These are phyloP conservation scores for Pangasianodon gigas DNA, from an alignment of 2,113 vertebrate genomes.

Conservation along the genomic window DNA sequence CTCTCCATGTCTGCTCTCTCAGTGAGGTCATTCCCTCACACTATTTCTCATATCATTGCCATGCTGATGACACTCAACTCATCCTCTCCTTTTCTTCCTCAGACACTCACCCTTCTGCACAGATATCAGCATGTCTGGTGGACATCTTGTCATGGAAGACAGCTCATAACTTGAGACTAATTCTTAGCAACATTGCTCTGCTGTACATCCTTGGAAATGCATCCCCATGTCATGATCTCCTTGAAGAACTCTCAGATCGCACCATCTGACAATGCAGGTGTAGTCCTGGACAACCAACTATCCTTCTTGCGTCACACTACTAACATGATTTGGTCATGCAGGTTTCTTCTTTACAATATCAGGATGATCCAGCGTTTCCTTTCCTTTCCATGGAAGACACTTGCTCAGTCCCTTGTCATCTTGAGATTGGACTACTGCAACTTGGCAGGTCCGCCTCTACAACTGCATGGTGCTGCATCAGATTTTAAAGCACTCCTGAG, in stretches of 20 bases:
- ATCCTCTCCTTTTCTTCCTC: neutral
- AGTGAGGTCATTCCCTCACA: neutral
- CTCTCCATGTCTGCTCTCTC: neutral
- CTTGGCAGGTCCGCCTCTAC: neutral
- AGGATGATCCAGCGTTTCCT: neutral
- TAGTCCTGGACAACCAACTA: neutral
- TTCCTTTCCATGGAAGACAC: neutral
- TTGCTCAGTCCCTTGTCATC: neutral
- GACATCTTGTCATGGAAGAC: neutral
- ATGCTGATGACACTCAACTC: neutral
- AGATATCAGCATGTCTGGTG: neutral
- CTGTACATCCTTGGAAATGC: too few relatives aligned
- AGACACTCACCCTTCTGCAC: neutral
- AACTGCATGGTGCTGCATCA: neutral
- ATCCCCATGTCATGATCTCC: neutral
- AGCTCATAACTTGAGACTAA: neutral
- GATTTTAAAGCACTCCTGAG: neutral
- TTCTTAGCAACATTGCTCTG: too few relatives aligned
- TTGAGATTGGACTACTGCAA: neutral
- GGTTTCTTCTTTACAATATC: neutral
- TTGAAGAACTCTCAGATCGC: neutral
- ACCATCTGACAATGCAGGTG: neutral
- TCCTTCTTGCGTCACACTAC: neutral
- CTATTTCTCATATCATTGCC: neutral
- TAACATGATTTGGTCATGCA: neutral